Base-by-base conservation (phyloP, 2,113 vertebrate species). In the Serilophus lunatus region DNA sequence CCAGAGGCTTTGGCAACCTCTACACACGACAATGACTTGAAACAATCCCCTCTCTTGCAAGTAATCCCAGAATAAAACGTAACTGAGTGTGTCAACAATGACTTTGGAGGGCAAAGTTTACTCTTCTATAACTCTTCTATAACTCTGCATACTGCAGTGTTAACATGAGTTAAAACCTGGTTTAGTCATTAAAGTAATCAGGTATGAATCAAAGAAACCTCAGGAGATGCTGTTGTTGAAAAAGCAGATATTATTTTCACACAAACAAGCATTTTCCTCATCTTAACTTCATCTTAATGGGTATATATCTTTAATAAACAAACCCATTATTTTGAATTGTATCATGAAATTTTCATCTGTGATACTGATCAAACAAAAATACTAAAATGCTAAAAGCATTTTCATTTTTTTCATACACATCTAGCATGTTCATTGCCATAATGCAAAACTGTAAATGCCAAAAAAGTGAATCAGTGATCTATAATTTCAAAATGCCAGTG, bases 401-500 rank as follows among this genome's bases (percentile, higher is more conserved):
- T 86, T 94, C 50, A 0, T 36, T 87, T 88, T 94, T 80, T 86
- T 77, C 61, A 68, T 42, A 70, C 78, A 68, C 57, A 71, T 93
- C 72, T 71, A 96, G 54, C 26, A 13, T 42, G 65, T 57, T 93
- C 93, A 87, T 76, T 84, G 86, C 92, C 88, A 90, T 90, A 95
- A 93, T 93, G 88, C 74, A 90, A 75, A 70, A 53, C 5, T 79
- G 18, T 84, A 93, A 95, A 92, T 94, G 95, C 92, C 92, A 94
- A 95, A 96, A 88, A 93, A 81, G 40, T 79, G 65, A 92, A 92
- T 92, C 72, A 83, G 65, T 93, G 90, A 92, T 93, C 95, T 92
- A 78, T 86, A 92, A 94, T 94, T 96, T 74, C 78, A 61, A 97
- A 97, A 96, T 95, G 84, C 93, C 95, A 97, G 76, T 51, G 53